Evolutionary conservation across 2,888 invertebrate species (phyloP).

Genomic region (Ametastegia equiseti): DNA sequence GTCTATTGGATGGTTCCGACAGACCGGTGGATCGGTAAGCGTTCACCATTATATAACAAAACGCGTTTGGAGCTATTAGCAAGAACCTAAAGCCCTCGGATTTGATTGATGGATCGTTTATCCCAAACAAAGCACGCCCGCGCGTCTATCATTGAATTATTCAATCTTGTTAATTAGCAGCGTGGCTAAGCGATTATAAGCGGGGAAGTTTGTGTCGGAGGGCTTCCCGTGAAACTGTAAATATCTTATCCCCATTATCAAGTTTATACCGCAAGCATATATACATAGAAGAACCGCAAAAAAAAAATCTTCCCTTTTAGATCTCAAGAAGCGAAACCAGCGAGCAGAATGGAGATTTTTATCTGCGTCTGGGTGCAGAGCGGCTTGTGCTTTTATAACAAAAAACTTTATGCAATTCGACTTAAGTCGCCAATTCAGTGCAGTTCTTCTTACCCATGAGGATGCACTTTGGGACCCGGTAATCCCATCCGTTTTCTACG

Average conservation of each 20-base stretch:
- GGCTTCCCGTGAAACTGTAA: neutral
- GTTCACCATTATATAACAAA: slow-evolving; percentile 21
- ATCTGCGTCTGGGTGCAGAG: neutral
- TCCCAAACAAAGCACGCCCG: slow-evolving; percentile 46
- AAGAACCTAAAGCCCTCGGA: slow-evolving; percentile 4
- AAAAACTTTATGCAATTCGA: neutral
- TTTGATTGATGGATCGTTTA: slow-evolving; percentile 45
- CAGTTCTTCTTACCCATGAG: slow-evolving; percentile 59
- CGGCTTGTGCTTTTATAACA: neutral
- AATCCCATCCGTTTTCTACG: slow-evolving; percentile 66
- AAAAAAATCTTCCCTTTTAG: too few relatives aligned
- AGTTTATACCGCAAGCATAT: neutral
- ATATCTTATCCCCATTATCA: neutral
- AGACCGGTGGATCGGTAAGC: neutral
- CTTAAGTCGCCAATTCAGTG: neutral
- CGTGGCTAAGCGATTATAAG: neutral
- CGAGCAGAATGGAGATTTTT: too few relatives aligned
- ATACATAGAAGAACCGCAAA: too few relatives aligned
- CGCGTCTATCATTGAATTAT: slow-evolving; percentile 34
- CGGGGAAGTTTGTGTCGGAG: neutral
- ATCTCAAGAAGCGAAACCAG: too few relatives aligned
- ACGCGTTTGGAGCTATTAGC: slow-evolving; percentile 31
- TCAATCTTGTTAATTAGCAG: slow-evolving; percentile 34
- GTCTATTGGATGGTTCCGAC: neutral
- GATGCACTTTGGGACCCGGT: slow-evolving; percentile 67